phyloP scores from a whole-genome alignment of 2,888 invertebrate species.

The Pyrrhia umbra region DNA sequence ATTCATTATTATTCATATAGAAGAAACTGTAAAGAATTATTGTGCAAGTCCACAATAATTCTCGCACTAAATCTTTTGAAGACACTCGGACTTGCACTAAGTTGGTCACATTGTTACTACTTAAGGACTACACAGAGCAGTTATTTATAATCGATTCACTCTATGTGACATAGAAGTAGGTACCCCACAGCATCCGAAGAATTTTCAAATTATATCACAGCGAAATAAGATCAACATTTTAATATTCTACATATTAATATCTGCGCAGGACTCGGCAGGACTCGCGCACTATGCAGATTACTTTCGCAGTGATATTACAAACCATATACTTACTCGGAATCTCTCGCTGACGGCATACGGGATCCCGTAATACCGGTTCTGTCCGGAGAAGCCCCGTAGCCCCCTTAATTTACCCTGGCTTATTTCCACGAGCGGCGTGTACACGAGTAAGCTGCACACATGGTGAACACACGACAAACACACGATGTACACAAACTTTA shows the following conservation, averaged over 20 bases:
- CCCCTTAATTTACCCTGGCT: constrained; percentile 80
- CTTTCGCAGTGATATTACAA: constrained; percentile 32
- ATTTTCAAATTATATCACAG: background rate
- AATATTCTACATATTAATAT: constrained; percentile 28
- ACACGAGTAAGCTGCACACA: constrained; percentile 46
- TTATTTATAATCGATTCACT: background rate
- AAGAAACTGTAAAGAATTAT: too few relatives aligned
- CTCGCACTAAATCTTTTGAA: too few relatives aligned
- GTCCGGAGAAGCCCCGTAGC: constrained; percentile 73
- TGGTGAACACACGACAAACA: constrained; percentile 30
- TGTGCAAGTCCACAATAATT: too few relatives aligned
- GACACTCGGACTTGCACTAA: background rate
- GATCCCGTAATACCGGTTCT: constrained; percentile 82
- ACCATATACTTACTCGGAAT: constrained; percentile 76
- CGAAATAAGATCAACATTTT: constrained; percentile 14
- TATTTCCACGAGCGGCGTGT: constrained; percentile 74
- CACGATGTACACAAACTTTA: constrained; percentile 23
- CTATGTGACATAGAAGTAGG: background rate
- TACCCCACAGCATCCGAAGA: background rate
- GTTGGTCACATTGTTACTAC: background rate
- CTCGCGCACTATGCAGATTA: constrained; percentile 34
- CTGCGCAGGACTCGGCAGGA: background rate
- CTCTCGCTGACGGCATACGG: constrained; percentile 80
- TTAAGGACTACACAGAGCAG: background rate
- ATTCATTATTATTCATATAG: too few relatives aligned